Base-by-base conservation (phyloP, 2,888 invertebrate genomes). In the Drosophila ustulata region DNA sequence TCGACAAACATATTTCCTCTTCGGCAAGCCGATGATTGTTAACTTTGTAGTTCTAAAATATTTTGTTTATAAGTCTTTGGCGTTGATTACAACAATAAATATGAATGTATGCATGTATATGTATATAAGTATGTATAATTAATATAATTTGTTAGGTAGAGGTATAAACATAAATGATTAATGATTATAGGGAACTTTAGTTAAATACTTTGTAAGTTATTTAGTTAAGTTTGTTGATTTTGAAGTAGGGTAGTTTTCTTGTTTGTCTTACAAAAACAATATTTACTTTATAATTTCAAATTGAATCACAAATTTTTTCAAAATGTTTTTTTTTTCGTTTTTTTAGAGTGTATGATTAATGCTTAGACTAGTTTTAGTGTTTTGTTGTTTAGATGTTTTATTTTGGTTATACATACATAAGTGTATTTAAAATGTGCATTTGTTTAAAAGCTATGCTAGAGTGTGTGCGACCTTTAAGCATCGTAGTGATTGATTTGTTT, bases 251-350 rank as follows among this genome's bases (percentile, higher is more conserved):
- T 41, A 41, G 39, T 45, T 57, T 67, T 37, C 57, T 72, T 53
- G 39, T 66, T 59, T 62, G 37, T 59, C 66, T 62, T 70, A 71
- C 66, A 81, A 67, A 87, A 87, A 82, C 59, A 56, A 71, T 57
- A 30, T 73, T 67, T 67, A 52, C 39, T 62, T 71, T 71, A 77
- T 80, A 88, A 86, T 85, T 85, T 85, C 55, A 70, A 85, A 85
- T 85, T 81, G 71, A 85, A 85, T 85, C 85, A 85, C 85, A 85
- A 82, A 88, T 78, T 70, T 81, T 77, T 59, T 84, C 59, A 76
- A 81, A 84, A 81, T 80, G 66, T 78, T 78, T 71, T 28, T 39
- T 25, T 53, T 55, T 80, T 47, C 67, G 13, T 39, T 25, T 53
- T 45, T 80, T 47, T 68, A 63, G 50, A 76, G 59, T 61, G 67